Evolutionary conservation across 1,140 invertebrate species (phyloP).

Genomic region (Aleiodes sp.): DNA sequence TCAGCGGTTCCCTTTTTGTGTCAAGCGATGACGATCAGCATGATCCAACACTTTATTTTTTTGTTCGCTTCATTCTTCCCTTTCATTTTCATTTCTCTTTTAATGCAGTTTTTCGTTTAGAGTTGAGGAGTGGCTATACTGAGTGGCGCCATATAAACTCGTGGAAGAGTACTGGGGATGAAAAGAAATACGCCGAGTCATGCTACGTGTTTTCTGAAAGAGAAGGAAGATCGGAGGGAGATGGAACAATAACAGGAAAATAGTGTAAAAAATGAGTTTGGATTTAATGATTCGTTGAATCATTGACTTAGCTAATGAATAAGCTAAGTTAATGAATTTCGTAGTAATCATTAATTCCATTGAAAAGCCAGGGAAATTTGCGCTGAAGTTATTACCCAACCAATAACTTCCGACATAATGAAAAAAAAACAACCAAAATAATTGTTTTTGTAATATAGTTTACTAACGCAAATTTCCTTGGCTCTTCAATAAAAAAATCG

Average conservation of each 20-base stretch:
- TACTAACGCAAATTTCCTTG: too few species aligned
- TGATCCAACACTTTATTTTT: slow-evolving; percentile 51
- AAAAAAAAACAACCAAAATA: too few species aligned
- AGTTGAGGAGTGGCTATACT: slow-evolving; percentile 4
- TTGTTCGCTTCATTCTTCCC: background rate
- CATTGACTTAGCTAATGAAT: too few species aligned
- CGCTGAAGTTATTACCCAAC: too few species aligned
- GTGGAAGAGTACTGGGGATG: background rate
- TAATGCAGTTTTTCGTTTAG: slow-evolving; percentile 49
- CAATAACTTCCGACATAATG: too few species aligned
- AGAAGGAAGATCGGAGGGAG: background rate
- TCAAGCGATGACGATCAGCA: slow-evolving; percentile 26
- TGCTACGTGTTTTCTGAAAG: slow-evolving; percentile 10
- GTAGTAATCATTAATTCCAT: too few species aligned
- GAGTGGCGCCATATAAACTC: slow-evolving; percentile 17
- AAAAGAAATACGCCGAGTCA: slow-evolving; percentile 24
- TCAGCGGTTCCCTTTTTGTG: slow-evolving; percentile 23
- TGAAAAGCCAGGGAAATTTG: too few species aligned
- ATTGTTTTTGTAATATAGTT: too few species aligned
- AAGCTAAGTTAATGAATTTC: too few species aligned
- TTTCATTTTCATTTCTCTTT: slow-evolving; percentile 35
- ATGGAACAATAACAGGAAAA: background rate
- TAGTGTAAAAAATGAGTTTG: background rate
- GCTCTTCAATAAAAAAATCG: too few species aligned
- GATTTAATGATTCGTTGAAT: too few species aligned